Base-by-base conservation (phyloP, 2,888 invertebrate species). In the Noctua pronuba region DNA sequence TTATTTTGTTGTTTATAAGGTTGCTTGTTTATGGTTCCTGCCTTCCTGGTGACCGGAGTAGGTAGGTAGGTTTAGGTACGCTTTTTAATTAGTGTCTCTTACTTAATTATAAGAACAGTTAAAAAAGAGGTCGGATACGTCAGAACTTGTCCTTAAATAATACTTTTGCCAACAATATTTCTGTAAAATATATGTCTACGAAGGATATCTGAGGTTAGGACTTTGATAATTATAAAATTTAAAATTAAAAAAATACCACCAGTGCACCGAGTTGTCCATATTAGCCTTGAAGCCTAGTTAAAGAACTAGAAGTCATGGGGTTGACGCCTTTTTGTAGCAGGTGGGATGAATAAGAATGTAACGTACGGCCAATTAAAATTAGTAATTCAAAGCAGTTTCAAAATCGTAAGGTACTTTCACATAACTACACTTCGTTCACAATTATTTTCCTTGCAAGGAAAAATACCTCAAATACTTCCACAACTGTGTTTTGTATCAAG, bases 1-100 rank as follows among this genome's bases (percentile, higher is more conserved):
- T 88, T 86, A 88, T 86, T 85, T 84, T 77, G 81, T 66, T 77
- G 71, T 83, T 77, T 81, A 77, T 84, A 84, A 81, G 73, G 73
- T 73, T 70, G 55, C 5, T 68, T 73, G 65, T 75, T 80, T 64
- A 77, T 77, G 65, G 72, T 65, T 64, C 69, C 85, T 79, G 70
- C 28, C 49, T 82, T 74, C 75, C 75, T 85, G 58, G 35, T 71
- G 49, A 44, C 35, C 49, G 24, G 10, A 5, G 31, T 21, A 38
- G 18, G 24, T 75, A 35, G 41, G 41, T 64, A 44, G 0, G 38
- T 31, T 7, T 4, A 38, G 2, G 10, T 28, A 24, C 10, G 44
- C 31, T 46, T 13, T 13, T 24, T 24, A 41, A 41, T 41, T 31
- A 7, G 24, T 52, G 7, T 28, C 16, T 24, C 35, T 21, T 13